These are phyloP conservation scores for Lipotes vexillifer DNA, from an alignment of 2,113 vertebrate genomes.

Conservation along the genomic window DNA sequence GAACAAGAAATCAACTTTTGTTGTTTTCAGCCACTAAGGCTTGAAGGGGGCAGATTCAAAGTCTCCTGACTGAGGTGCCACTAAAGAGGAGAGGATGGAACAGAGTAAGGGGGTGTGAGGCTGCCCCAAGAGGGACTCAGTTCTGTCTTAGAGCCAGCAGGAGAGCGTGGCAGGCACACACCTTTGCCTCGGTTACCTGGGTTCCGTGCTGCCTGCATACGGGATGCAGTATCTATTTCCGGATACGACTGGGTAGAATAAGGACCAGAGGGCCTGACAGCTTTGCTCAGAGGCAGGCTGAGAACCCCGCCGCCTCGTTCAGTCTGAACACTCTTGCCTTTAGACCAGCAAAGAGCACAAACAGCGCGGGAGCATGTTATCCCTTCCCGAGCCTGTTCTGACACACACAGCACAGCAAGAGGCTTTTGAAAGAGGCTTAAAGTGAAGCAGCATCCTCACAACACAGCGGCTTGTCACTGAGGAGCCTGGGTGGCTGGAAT, in stretches of 20 bases:
- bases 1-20: not conserved
- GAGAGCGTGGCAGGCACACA: fast-evolving
- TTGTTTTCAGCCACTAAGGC: not conserved
- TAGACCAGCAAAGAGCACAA: not conserved
- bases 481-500: not conserved
- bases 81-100: not conserved
- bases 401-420: not conserved
- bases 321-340: not conserved
- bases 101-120: too few relatives aligned
- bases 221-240: not conserved
- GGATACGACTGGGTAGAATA: not conserved
- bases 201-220: not conserved
- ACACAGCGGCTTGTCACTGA: not conserved
- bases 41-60: too few relatives aligned
- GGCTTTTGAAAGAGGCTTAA: not conserved
- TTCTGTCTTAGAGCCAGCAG: not conserved
- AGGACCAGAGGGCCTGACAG: not conserved
- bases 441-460: not conserved
- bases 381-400: not conserved
- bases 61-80: not conserved
- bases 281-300: not conserved
- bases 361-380: not conserved
- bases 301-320: not conserved
- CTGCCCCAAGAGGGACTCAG: too few relatives aligned
- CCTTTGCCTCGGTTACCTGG: not conserved